Evolutionary conservation across 2,113 vertebrate species (phyloP), one percentile per base, ranked within the genome.

Genomic region (Erythrocercus mccallii): DNA sequence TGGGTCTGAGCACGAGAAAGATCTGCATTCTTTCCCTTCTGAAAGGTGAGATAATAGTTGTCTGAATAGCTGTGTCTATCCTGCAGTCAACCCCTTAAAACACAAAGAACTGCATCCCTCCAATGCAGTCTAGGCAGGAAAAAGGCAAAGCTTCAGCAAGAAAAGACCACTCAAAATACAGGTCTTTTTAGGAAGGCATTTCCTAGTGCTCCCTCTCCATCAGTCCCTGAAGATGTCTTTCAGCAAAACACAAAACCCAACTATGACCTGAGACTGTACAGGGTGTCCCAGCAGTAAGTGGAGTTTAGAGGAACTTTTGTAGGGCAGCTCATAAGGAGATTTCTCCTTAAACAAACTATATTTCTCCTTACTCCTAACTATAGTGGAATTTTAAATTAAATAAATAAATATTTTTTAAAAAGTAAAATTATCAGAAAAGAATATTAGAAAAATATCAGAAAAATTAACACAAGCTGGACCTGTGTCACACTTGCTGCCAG

Each of bases 1-100:
- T 9, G 1, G 10, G 35, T 89, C 47, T 31, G 7, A 33, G 21
- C 35, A 56, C 0, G 0, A 27, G 31, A n/a, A 60, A 71, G 3
- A 69, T 10, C 12, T 77, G 23, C 33, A 25, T 62, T 84, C 69
- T 66, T 81, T 71, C 50, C 35, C 6, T 77, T 62, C 50, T 81
- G 44, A 42, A 81, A 86, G 44, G 2, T 65, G 51, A 91, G n/a
- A 45, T 28, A 20, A 2, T 4, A 71, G 35, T 64, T 22, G 17
- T 91, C 45, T 83, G 42, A 83, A 69, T 22, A 65, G 5, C 20
- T 48, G 10, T 57, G 15, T 80, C 47, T 76, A 10, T 30, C 33
- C 25, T 44, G 37, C 47, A 81, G 10, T 50, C 5, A 1, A 48
- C 28, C 12, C 11, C 8, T 79, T 64, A 47, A 81, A 81, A 86